A percentile compares a stretch with the other conserved stretches of the same genome.
phyloP scores from a whole-genome alignment of 2,888 invertebrate species.

The Cheilosia grossa region DNA sequence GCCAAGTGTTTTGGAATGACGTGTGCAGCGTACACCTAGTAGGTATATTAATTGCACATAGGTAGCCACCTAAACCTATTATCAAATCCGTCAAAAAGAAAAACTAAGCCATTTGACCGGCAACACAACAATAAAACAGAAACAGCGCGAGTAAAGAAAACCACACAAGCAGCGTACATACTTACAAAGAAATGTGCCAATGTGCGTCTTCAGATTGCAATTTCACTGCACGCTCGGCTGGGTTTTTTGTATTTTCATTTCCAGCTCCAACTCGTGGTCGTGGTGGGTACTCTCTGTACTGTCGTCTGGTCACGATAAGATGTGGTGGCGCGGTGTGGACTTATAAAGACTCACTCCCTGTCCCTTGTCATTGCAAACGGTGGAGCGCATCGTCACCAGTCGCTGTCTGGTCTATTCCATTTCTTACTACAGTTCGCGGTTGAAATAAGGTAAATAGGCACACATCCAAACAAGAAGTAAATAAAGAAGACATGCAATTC shows the following conservation, averaged over 20 bases:
- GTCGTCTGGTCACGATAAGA: conserved; percentile 16
- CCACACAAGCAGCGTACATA: not conserved
- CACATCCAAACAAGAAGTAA: not conserved
- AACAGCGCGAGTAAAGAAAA: not conserved
- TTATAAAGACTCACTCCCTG: not conserved
- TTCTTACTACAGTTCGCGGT: not conserved
- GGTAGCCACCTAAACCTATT: no score
- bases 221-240: conserved; percentile 41
- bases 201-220: conserved; percentile 52
- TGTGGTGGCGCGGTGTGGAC: not conserved
- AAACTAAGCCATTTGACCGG: conserved; percentile 44
- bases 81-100: not conserved
- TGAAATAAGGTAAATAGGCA: conserved; percentile 33
- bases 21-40: no score
- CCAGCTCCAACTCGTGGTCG: conserved; percentile 24
- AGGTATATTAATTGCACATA: no score
- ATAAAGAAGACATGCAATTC: conserved; percentile 16
- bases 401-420: conserved; percentile 14
- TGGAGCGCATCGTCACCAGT: conserved; percentile 24
- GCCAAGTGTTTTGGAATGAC: not conserved
- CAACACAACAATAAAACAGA: conserved; percentile 9
- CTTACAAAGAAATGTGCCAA: conserved; percentile 14
- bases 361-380: conserved; percentile 40
- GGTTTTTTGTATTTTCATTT: conserved; percentile 9
- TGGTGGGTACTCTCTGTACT: no score